Conservation (phyloP, 2,113 vertebrate genomes). For the Caloenas nicobarica region DNA sequence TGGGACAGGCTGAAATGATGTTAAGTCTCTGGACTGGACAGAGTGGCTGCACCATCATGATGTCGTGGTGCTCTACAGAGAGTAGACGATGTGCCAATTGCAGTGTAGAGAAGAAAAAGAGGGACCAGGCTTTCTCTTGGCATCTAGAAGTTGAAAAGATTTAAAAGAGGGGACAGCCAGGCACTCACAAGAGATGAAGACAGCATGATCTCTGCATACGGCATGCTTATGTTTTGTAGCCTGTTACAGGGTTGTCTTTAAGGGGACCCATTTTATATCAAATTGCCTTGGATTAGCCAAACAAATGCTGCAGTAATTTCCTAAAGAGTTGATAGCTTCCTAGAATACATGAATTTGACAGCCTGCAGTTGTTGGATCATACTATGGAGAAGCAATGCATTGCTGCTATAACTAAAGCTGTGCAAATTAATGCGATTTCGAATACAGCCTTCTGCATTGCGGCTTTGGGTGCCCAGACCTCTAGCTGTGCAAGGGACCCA, state of each 20-base stretch:
- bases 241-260: background rate
- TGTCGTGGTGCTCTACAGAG: fast-evolving
- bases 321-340: background rate
- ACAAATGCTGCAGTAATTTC: background rate
- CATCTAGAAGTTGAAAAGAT: background rate
- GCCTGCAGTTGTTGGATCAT: background rate
- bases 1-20: background rate
- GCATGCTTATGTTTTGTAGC: background rate
- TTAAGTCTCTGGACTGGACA: background rate
- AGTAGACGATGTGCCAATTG: background rate
- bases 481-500: background rate
- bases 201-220: background rate
- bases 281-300: background rate
- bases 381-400: background rate
- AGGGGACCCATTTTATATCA: background rate
- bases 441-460: background rate
- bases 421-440: background rate
- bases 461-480: background rate
- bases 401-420: background rate
- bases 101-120: background rate
- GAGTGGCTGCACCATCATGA: background rate
- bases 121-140: background rate
- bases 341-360: background rate
- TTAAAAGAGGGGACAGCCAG: background rate
- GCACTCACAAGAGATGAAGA: background rate